Conservation (phyloP, 1,140 invertebrate genomes). For the Drosophila athabasca region DNA sequence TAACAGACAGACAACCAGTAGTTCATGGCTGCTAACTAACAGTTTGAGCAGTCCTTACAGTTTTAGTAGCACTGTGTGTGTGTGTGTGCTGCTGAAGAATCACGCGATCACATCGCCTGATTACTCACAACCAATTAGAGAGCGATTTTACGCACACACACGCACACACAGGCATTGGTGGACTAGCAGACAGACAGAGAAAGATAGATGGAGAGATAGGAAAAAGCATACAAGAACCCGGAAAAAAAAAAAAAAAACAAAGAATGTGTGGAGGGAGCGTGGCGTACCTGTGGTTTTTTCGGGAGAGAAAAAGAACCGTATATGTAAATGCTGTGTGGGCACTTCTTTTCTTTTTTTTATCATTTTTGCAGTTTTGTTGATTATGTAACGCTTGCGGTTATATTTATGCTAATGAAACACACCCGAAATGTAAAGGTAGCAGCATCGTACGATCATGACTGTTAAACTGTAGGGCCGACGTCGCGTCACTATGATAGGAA, state of each 20-base stretch:
- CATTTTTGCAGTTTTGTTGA: constrained; percentile 15
- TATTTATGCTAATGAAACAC: background rate
- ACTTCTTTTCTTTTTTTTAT: constrained; percentile 23
- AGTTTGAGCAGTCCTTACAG: constrained; percentile 38
- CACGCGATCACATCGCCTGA: constrained; percentile 73
- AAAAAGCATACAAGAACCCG: no score
- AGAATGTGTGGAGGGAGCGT: constrained; percentile 11
- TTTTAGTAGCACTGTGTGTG: constrained; percentile 25
- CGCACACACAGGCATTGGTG: constrained; percentile 2
- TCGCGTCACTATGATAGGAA: constrained; percentile 12
- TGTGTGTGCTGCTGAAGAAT: constrained; percentile 39
- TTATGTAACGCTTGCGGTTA: constrained; percentile 3
- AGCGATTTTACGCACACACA: constrained; percentile 28
- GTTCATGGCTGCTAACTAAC: constrained; percentile 15
- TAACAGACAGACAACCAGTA: constrained; percentile 1
- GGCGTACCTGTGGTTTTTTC: no score
- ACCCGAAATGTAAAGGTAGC: background rate
- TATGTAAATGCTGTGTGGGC: constrained; percentile 19
- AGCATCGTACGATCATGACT: constrained; percentile 67
- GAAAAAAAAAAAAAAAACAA: background rate
- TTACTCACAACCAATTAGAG: constrained; percentile 71
- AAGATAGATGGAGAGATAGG: constrained; percentile 6
- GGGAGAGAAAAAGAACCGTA: constrained; percentile 2
- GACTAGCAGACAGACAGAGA: constrained; percentile 10
- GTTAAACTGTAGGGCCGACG: constrained; percentile 59